phyloP scores from a whole-genome alignment of 2,888 invertebrate genomes.

The Drosophila lacicola region DNA sequence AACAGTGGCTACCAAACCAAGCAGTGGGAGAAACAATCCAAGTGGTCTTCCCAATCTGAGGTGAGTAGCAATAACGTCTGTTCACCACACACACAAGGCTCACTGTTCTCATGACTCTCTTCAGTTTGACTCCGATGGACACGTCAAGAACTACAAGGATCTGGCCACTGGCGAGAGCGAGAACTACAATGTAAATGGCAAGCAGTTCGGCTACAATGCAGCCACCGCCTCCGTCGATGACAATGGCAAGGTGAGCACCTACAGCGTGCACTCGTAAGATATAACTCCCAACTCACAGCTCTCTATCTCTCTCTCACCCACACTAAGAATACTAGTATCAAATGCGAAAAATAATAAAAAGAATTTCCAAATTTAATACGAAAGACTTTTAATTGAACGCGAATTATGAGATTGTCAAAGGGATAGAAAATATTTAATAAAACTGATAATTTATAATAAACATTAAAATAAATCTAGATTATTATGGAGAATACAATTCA shows the following conservation, averaged over 20 bases:
- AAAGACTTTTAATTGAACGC: no score
- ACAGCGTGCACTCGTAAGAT: conserved; percentile 85
- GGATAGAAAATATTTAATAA: no score
- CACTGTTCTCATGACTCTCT: no score
- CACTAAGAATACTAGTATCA: conserved; percentile 13
- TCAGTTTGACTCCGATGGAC: conserved; percentile 82
- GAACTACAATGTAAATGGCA: conserved; percentile 86
- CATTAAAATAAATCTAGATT: no score
- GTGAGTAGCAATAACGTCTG: conserved; percentile 52
- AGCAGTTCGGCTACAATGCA: conserved; percentile 86
- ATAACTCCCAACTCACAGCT: neutral
- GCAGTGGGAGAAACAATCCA: conserved; percentile 85
- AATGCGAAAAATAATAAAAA: conserved; percentile 22
- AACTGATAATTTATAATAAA: no score
- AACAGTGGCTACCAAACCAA: conserved; percentile 78
- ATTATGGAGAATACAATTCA: no score
- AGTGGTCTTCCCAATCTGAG: conserved; percentile 85
- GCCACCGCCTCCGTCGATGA: conserved; percentile 88
- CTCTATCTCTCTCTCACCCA: conserved; percentile 6
- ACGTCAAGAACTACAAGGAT: conserved; percentile 83
- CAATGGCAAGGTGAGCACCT: conserved; percentile 87
- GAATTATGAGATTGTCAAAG: no score
- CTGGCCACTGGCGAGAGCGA: conserved; percentile 85
- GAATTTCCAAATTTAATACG: neutral
- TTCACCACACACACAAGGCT: neutral